Conservation (phyloP, 1,140 invertebrate genomes). For the Neodiprion lecontei region DNA sequence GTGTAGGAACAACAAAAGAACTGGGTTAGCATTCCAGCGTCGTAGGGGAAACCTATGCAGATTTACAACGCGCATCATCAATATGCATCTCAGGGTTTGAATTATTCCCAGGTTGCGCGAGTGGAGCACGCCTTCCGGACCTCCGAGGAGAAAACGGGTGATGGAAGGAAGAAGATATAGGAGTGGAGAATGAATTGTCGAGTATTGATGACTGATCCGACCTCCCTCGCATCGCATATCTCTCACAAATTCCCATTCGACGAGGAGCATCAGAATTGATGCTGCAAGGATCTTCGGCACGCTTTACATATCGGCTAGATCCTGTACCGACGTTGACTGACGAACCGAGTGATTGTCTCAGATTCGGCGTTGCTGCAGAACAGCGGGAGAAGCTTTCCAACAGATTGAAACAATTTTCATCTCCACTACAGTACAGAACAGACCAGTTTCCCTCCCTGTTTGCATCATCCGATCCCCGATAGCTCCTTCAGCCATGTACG, state of each 20-base stretch:
- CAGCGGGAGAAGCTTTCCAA: neutral
- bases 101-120: neutral
- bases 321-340: too few relatives aligned
- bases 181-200: neutral
- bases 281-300: neutral
- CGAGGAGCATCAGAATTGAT: neutral
- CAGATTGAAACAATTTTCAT: slow-evolving; percentile 1
- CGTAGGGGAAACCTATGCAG: slow-evolving; percentile 2
- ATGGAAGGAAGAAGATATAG: neutral
- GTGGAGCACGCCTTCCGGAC: neutral
- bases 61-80: neutral
- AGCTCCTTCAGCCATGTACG: too few relatives aligned
- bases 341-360: neutral
- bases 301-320: neutral
- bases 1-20: neutral
- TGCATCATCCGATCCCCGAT: too few relatives aligned
- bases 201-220: slow-evolving; percentile 5
- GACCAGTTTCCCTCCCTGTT: too few relatives aligned
- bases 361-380: neutral
- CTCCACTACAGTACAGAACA: neutral
- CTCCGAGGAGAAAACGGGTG: neutral
- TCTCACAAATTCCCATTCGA: neutral
- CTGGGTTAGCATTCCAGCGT: slow-evolving; percentile 1
- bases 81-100: slow-evolving; percentile 7
- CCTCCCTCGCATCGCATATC: neutral